These are phyloP conservation scores for Pollachius pollachius DNA, from an alignment of 2,113 vertebrate species.

Conservation along the genomic window DNA sequence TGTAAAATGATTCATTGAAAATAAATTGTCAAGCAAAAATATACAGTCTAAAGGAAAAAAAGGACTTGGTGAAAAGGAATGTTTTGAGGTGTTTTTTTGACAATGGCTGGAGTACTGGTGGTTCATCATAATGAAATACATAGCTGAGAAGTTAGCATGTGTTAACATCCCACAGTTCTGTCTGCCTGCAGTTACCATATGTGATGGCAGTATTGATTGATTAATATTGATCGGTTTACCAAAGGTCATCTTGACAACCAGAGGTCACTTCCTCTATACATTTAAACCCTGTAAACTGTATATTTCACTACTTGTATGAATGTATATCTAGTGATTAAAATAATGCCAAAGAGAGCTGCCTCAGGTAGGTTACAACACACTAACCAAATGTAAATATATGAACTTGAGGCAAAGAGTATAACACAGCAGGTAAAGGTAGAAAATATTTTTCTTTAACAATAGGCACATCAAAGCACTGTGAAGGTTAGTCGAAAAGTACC, in stretches of 20 bases:
- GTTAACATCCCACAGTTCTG: constrained; percentile 15
- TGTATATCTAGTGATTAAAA: too few species aligned
- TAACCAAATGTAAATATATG: background rate
- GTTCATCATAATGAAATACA: background rate
- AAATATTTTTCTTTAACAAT: too few species aligned
- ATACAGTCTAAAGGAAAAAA: too few species aligned
- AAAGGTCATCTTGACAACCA: constrained; percentile 15
- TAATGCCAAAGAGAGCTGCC: too few species aligned
- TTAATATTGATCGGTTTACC: background rate
- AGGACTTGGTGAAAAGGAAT: too few species aligned
- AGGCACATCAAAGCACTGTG: too few species aligned
- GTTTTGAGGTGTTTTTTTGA: too few species aligned
- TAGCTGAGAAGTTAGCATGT: constrained; percentile 28
- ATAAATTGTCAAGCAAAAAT: too few species aligned
- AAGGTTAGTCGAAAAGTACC: too few species aligned
- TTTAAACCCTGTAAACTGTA: background rate
- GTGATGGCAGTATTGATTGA: background rate
- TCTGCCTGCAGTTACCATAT: background rate
- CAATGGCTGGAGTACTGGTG: too few species aligned
- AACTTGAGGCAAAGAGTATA: background rate
- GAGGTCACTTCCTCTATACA: constrained; percentile 10
- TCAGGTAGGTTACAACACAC: too few species aligned
- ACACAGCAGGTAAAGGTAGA: background rate
- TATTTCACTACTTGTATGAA: background rate
- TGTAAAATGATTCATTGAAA: too few species aligned